Evolutionary conservation across 1,140 invertebrate species (phyloP).

Genomic region (Drosophila sucinea): DNA sequence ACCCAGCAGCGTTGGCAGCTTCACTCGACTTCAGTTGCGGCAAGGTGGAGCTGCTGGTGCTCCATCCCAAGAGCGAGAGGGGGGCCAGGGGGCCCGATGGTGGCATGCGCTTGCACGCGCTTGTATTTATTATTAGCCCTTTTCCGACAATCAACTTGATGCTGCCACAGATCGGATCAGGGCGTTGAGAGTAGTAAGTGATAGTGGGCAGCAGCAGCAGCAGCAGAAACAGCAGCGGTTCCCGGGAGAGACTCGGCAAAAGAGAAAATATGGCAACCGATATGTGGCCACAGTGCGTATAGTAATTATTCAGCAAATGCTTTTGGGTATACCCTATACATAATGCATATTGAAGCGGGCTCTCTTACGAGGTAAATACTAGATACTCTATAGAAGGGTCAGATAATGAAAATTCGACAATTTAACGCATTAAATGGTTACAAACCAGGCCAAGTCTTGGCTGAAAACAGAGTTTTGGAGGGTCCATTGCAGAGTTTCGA

Average conservation of each 20-base stretch:
- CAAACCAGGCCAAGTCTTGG: no score
- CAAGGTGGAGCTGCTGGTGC: no score
- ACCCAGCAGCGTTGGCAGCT: conserved; percentile 16
- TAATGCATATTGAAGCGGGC: no score
- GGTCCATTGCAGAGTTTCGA: no score
- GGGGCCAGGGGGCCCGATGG: conserved; percentile 24
- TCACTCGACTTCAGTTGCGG: background rate
- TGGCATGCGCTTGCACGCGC: conserved; percentile 76
- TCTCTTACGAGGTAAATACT: no score
- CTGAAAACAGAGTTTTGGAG: no score
- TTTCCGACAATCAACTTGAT: conserved; percentile 53
- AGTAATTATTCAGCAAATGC: conserved; percentile 51
- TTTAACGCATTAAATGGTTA: no score
- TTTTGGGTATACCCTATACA: background rate
- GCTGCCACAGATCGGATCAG: conserved; percentile 54
- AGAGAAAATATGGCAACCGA: conserved; percentile 37
- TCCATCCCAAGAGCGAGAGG: conserved; percentile 5
- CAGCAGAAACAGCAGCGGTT: conserved; percentile 13
- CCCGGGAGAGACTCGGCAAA: background rate
- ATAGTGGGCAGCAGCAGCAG: conserved; percentile 62
- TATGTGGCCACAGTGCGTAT: conserved; percentile 34
- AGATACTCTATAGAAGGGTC: no score
- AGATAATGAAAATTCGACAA: no score
- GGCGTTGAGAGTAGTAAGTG: conserved; percentile 78
- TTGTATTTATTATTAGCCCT: conserved; percentile 78